Evolutionary conservation across 2,888 invertebrate genomes (phyloP).

Genomic region (Drosophila mimica): DNA sequence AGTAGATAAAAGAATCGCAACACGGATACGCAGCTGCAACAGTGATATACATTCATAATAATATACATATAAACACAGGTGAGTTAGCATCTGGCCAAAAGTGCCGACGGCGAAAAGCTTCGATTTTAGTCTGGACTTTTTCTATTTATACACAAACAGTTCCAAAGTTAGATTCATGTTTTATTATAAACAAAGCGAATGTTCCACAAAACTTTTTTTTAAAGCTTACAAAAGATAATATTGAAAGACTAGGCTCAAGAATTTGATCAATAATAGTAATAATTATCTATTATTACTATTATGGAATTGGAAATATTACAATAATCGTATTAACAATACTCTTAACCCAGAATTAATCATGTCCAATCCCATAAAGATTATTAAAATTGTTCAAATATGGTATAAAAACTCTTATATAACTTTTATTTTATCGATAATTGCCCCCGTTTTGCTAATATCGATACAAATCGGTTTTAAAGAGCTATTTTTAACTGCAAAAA

Average conservation of each 20-base stretch:
- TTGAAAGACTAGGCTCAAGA: not conserved
- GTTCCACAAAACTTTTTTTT: not conserved
- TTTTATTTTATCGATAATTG: not conserved
- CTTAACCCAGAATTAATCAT: no score
- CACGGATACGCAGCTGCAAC: conserved; percentile 58
- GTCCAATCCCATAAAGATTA: no score
- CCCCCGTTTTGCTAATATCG: not conserved
- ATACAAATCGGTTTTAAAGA: no score
- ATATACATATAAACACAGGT: conserved; percentile 52
- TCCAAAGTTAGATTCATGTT: not conserved
- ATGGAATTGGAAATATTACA: not conserved
- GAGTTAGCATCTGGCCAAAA: conserved; percentile 19
- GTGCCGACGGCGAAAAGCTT: conserved; percentile 54
- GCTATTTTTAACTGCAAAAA: no score
- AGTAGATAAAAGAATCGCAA: conserved; percentile 20
- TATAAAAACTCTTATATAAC: not conserved
- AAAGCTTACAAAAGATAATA: no score
- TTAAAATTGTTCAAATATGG: no score
- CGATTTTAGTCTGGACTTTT: not conserved
- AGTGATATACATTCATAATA: conserved; percentile 29
- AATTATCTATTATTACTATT: not conserved
- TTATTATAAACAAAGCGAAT: not conserved
- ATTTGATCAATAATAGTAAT: not conserved
- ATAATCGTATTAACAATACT: not conserved
- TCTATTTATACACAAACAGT: not conserved